Percentiles rank a stretch among this genome's conserved stretches.
These are phyloP conservation scores for Spisula solida DNA, from an alignment of 2,888 invertebrate genomes.

Conservation along the genomic window DNA sequence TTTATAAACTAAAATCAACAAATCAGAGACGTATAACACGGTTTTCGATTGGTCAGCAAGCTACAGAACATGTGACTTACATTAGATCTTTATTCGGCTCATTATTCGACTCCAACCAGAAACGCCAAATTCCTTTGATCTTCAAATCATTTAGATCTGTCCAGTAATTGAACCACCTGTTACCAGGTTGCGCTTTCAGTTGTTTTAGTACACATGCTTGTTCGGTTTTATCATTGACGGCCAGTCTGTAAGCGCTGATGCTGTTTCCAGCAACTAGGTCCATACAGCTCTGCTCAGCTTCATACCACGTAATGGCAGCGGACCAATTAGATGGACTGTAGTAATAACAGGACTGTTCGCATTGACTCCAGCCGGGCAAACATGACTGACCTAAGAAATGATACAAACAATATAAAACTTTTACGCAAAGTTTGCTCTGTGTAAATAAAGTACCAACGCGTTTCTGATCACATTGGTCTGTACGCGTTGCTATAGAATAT, in stretches of 20 bases:
- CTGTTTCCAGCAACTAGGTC: constrained; percentile 62
- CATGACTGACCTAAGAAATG: constrained; percentile 43
- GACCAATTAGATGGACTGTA: constrained; percentile 59
- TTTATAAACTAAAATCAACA: too few species aligned
- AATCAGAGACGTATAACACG: background rate
- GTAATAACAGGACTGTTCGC: constrained; percentile 68
- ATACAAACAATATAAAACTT: background rate
- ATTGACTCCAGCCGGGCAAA: constrained; percentile 61
- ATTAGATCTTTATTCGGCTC: constrained; percentile 68
- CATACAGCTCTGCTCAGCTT: constrained; percentile 64
- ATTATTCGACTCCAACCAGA: constrained; percentile 56
- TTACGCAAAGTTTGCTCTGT: too few species aligned
- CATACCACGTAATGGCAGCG: constrained; percentile 63
- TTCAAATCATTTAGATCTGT: constrained; percentile 72
- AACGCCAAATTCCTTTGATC: constrained; percentile 72
- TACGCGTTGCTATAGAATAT: too few species aligned
- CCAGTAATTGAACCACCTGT: constrained; percentile 71
- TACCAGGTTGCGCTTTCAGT: constrained; percentile 44
- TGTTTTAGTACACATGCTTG: constrained; percentile 54
- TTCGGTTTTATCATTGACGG: constrained; percentile 67
- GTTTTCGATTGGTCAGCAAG: background rate
- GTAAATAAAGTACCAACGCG: too few species aligned
- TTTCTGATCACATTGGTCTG: too few species aligned
- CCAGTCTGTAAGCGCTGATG: constrained; percentile 62
- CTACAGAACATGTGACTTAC: constrained; percentile 66